Evolutionary conservation across 2,888 invertebrate genomes (phyloP).

Genomic region (Andrena camellia): DNA sequence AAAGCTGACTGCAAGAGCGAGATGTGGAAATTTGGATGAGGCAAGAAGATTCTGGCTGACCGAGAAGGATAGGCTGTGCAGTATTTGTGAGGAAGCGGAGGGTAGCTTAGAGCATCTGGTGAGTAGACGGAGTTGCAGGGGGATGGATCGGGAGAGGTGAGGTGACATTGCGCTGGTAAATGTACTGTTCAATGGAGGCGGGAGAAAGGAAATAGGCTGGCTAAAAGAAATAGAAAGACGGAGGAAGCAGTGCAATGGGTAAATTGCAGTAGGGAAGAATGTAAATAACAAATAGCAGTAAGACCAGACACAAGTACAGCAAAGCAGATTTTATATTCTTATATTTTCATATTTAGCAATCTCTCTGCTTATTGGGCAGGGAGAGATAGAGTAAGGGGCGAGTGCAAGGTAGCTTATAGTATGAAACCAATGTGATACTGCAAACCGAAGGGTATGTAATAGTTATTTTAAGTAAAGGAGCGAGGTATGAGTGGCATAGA

Average conservation of each 20-base stretch:
- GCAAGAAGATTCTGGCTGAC: neutral
- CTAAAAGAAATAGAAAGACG: no score
- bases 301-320: neutral
- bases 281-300: neutral
- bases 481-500: neutral
- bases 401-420: neutral
- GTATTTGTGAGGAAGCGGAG: neutral
- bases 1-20: neutral
- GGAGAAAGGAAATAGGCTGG: no score
- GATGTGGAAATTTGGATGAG: neutral
- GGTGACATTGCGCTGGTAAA: neutral
- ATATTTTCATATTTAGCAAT: no score
- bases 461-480: neutral
- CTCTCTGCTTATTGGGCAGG: no score
- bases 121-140: neutral
- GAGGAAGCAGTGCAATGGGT: neutral
- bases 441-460: neutral
- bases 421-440: no score
- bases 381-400: neutral
- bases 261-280: neutral
- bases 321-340: neutral
- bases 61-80: neutral
- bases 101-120: neutral
- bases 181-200: no score
- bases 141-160: neutral